A percentile compares a stretch with the other conserved stretches of the same genome.
Evolutionary conservation across 1,140 invertebrate species (phyloP).

Genomic region (Arctopsyche grandis): DNA sequence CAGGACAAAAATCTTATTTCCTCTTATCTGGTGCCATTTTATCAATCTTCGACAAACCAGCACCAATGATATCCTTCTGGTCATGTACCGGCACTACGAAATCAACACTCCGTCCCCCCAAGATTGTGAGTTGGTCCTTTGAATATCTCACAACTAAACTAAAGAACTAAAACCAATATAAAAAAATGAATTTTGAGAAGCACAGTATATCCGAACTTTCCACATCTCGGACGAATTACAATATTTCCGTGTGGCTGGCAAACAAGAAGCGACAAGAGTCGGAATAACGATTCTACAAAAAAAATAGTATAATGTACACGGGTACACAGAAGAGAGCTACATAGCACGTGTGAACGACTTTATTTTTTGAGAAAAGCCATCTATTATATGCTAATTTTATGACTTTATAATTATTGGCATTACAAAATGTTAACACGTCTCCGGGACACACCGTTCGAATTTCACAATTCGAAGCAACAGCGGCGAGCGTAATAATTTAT

Average conservation of each 20-base stretch:
- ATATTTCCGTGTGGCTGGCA: background rate
- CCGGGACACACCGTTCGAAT: conserved; percentile 15
- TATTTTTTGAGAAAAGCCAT: conserved; percentile 21
- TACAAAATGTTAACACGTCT: conserved; percentile 38
- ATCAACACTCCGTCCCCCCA: too few relatives aligned
- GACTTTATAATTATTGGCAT: conserved; percentile 49
- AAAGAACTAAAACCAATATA: too few relatives aligned
- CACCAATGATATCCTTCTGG: too few relatives aligned
- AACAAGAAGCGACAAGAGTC: background rate
- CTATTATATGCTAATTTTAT: conserved; percentile 48
- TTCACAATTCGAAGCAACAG: conserved; percentile 7
- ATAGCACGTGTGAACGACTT: conserved; percentile 38
- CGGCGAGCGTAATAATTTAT: conserved; percentile 25
- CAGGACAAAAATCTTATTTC: too few relatives aligned
- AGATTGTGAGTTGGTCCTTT: too few relatives aligned
- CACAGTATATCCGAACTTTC: too few relatives aligned
- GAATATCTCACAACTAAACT: too few relatives aligned
- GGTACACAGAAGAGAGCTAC: background rate
- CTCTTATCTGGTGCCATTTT: too few relatives aligned
- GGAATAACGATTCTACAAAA: background rate
- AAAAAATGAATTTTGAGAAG: too few relatives aligned
- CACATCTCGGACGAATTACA: background rate
- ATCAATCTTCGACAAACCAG: too few relatives aligned
- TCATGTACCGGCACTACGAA: too few relatives aligned
- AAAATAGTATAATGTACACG: background rate